Base-by-base conservation (phyloP, 2,888 invertebrate genomes). In the Tuta absoluta region DNA sequence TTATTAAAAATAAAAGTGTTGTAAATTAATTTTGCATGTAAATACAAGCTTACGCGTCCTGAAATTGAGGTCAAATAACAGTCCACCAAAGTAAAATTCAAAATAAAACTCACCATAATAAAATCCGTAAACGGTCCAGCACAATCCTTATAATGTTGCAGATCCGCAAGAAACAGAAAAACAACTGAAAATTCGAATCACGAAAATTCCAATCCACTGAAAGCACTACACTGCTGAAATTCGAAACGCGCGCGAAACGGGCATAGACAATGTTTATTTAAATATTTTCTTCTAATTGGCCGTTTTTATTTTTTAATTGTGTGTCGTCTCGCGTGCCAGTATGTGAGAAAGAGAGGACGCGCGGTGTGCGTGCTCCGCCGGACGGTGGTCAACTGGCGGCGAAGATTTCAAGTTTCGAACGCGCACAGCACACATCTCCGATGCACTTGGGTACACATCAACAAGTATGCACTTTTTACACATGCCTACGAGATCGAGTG, bases 341-440 rank as follows among this genome's bases (percentile, higher is more conserved):
- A 37, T 66, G 69, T 58, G 63, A 51, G 68, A 63, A 72, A 66
- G 14, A 63, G 24, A 21, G 68, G 66, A 63, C 71, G 70, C 71
- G 67, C 68, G 72, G 67, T 71, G 70, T 71, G 81, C 89, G 89
- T 86, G 86, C 78, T 75, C 67, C 75, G 86, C 82, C 86, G 89
- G 90, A 85, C 91, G 77, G 70, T 89, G 91, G 91, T 91, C 91
- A 91, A 91, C 89, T 89, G 86, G 67, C 71, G 24, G 56, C n/a
- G 56, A 56, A n/a, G 56, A 56, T 56, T 73, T 67, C 72, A 70
- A 75, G 71, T 71, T 76, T 72, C 68, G 71, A 69, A 74, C 75
- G 72, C 76, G 65, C 65, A 61, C 62, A 38, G 66, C 59, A 66
- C 56, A 61, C 56, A 63, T 66, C 63, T 62, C 24, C 65, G 65